Evolutionary conservation across 2,888 invertebrate species (phyloP).

Genomic region (Caenorhabditis panamensis): DNA sequence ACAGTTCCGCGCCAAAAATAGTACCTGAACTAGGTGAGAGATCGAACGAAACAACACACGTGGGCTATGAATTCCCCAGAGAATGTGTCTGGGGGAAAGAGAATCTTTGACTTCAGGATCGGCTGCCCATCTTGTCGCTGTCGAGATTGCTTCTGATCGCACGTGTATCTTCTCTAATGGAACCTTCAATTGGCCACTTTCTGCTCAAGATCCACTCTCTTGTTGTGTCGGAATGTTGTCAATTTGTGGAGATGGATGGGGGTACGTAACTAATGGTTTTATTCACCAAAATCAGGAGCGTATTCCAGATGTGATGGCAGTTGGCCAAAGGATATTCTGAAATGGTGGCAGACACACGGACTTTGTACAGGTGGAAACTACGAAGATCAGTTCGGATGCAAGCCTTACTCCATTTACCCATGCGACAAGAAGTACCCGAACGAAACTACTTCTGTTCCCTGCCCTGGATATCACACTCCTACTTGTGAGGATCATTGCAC

Average conservation of each 20-base stretch:
- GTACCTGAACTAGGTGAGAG: neutral
- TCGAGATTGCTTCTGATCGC: slow-evolving; percentile 51
- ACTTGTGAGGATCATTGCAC: slow-evolving; percentile 51
- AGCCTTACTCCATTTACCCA: slow-evolving; percentile 58
- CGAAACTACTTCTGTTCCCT: slow-evolving; percentile 51
- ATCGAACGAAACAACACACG: neutral
- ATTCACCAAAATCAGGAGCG: neutral
- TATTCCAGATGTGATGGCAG: slow-evolving; percentile 53
- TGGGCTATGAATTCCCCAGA: neutral
- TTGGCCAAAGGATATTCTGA: slow-evolving; percentile 59
- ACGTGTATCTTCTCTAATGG: slow-evolving; percentile 55
- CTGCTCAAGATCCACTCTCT: slow-evolving; percentile 52
- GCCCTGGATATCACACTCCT: slow-evolving; percentile 61
- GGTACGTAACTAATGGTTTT: slow-evolving; percentile 7
- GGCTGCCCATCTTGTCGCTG: slow-evolving; percentile 54
- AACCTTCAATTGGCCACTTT: slow-evolving; percentile 55
- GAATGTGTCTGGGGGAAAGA: neutral
- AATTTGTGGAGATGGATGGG: slow-evolving; percentile 59
- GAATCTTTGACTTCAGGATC: slow-evolving; percentile 35
- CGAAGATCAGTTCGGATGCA: slow-evolving; percentile 56
- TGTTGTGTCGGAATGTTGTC: slow-evolving; percentile 55
- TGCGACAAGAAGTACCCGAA: slow-evolving; percentile 54
- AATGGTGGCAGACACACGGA: slow-evolving; percentile 58
- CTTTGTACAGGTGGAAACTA: slow-evolving; percentile 58
- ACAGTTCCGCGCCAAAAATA: neutral